Base-by-base conservation (phyloP, 92 coral and sea anemone genomes). In the Heliopora coerulea region DNA sequence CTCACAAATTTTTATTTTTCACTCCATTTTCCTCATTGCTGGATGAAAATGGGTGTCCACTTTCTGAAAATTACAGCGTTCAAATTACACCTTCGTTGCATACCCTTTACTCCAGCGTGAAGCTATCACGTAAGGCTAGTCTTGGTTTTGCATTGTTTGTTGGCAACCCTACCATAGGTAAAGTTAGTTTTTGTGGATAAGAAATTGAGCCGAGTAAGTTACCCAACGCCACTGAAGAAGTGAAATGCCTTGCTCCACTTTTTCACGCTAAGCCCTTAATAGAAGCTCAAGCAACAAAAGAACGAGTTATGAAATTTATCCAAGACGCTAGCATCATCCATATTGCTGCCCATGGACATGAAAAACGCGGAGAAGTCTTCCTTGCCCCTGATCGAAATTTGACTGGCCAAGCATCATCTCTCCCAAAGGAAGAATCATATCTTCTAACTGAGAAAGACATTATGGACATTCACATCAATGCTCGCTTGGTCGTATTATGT, bases 81-180 rank as follows among this genome's bases (percentile, higher is more conserved):
- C 78, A 74, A 20, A 35, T 79, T 18, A 74, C 83, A 6, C 83
- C 83, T 18, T 79, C 83, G 0, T 18, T 79, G 50, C 61, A 73
- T 15, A 79, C 83, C 3, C 62, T 68, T 15, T 56, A 27, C 14
- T 34, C 56, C 10, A 21, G 59, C 46, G 18, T 63, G 50, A 21
- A 15, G 17, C 49, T 14, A 63, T 35, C 18, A 27, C 18, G 68
- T 26, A 28, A 67, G 56, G 37, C 42, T 19, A 32, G 42, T 29
- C 23, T 52, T 24, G 46, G 68, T 6, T 62, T 61, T 69, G 78
- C 83, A 2, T 48, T 79, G 68, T 35, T 79, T 24, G 83, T 79
- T 23, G 83, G 83, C 40, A 41, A 59, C 44, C 83, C 83, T 25
- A 39, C 60, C 40, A 61, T 68, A 69, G 78, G 78, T 5, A 35